phyloP scores from a whole-genome alignment of 2,888 invertebrate genomes.

The Cheilosia vulpina region DNA sequence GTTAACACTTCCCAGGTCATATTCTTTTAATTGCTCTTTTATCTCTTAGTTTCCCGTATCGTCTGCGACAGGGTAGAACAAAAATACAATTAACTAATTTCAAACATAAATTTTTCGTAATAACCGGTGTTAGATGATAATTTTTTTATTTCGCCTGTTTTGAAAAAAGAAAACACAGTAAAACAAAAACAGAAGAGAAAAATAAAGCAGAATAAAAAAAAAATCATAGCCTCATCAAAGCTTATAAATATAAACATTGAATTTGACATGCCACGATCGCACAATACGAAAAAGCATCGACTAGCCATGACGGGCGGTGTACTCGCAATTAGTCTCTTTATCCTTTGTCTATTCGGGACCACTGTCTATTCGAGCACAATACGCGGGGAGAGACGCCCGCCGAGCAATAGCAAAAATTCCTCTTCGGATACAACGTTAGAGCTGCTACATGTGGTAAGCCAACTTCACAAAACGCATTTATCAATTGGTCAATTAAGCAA shows the following conservation, averaged over 20 bases:
- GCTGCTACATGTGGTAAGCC: constrained; percentile 82
- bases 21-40: constrained; percentile 55
- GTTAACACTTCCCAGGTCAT: constrained; percentile 52
- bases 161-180: constrained; percentile 21
- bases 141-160: constrained; percentile 25
- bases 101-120: constrained; percentile 46
- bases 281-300: constrained; percentile 81
- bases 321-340: constrained; percentile 78
- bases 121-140: constrained; percentile 72
- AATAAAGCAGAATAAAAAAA: constrained; percentile 22
- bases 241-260: constrained; percentile 74
- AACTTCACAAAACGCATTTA: constrained; percentile 44
- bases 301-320: constrained; percentile 81
- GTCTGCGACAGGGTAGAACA: constrained; percentile 7
- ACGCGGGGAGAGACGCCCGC: constrained; percentile 45
- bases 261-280: constrained; percentile 81
- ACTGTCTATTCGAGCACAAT: constrained; percentile 77
- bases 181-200: constrained; percentile 6
- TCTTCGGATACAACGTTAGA: constrained; percentile 79
- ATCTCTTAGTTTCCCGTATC: constrained; percentile 36
- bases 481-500: constrained; percentile 58
- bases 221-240: constrained; percentile 43
- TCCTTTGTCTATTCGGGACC: constrained; percentile 80
- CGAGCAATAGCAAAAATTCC: constrained; percentile 26
- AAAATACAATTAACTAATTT: constrained; percentile 50